These are phyloP conservation scores for Eira barbara DNA, from an alignment of 2,113 vertebrate genomes.

Conservation along the genomic window DNA sequence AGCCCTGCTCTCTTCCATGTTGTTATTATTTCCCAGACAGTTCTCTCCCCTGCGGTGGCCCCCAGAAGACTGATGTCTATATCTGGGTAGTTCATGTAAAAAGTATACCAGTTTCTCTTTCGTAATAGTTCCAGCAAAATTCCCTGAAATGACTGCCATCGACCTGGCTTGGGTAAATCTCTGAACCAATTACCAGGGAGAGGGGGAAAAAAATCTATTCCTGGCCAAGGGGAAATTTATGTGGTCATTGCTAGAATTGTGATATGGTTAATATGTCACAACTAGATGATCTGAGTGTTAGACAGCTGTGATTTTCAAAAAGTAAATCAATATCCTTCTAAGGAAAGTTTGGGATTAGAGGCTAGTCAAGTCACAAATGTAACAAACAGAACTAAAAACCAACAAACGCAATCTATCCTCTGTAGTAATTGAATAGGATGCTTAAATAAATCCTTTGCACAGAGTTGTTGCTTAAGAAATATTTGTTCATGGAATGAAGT, in stretches of 20 bases:
- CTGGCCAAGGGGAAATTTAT: neutral
- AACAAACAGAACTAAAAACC: neutral
- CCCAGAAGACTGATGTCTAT: neutral
- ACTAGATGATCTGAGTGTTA: neutral
- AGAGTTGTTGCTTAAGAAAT: neutral
- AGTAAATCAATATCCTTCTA: neutral
- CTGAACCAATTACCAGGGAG: neutral
- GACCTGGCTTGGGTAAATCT: neutral
- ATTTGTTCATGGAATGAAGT: neutral
- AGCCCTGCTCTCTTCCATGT: neutral
- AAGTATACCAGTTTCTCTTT: neutral
- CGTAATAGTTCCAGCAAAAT: neutral
- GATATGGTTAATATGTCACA: neutral
- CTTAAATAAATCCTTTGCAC: neutral
- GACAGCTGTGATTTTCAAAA: neutral
- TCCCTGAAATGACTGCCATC: neutral
- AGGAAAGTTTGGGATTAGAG: neutral
- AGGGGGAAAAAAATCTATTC: neutral
- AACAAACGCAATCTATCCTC: neutral
- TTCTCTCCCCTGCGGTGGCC: neutral
- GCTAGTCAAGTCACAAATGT: neutral
- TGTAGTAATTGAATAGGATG: neutral
- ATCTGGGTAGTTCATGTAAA: neutral
- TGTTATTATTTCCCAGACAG: neutral
- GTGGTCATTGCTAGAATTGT: neutral